A percentile compares a stretch with the other conserved stretches of the same genome.
These are phyloP conservation scores for Salvelinus fontinalis DNA, from an alignment of 2,113 vertebrate genomes.

Conservation along the genomic window DNA sequence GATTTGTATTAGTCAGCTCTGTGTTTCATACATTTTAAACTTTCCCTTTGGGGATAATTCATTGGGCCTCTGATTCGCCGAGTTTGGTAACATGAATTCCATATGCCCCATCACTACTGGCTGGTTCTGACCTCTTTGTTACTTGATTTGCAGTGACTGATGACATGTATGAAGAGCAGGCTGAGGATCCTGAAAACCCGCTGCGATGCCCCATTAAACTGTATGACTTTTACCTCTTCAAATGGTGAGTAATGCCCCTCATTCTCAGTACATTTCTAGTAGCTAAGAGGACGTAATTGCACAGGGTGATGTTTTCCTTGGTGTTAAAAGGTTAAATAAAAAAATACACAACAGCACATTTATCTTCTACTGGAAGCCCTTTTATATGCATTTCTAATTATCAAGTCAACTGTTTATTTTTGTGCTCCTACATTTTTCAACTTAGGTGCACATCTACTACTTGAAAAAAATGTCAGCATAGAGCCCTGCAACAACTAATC, in stretches of 20 bases:
- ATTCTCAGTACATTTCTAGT: neutral
- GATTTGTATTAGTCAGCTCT: neutral
- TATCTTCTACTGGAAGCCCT: no score
- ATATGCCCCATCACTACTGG: neutral
- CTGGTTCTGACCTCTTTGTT: neutral
- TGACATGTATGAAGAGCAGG: constrained; percentile 97
- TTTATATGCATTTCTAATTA: neutral
- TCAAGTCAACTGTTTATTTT: constrained; percentile 23
- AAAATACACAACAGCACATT: neutral
- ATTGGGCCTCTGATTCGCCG: no score
- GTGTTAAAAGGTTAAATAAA: no score
- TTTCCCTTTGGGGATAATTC: neutral
- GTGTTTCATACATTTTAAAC: neutral
- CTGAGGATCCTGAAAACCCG: constrained; percentile 96
- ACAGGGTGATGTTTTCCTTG: neutral
- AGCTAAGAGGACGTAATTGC: neutral
- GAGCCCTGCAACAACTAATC: neutral
- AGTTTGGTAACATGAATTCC: neutral
- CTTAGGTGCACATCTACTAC: no score
- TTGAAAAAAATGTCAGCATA: no score
- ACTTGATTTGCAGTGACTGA: constrained; percentile 83
- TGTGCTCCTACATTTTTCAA: no score
- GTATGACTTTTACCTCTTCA: constrained; percentile 99
- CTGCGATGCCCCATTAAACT: constrained; percentile 98
- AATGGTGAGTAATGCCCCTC: constrained; percentile 83